Base-by-base conservation (phyloP, 2,888 invertebrate genomes). In the Polydrusus tereticollis region DNA sequence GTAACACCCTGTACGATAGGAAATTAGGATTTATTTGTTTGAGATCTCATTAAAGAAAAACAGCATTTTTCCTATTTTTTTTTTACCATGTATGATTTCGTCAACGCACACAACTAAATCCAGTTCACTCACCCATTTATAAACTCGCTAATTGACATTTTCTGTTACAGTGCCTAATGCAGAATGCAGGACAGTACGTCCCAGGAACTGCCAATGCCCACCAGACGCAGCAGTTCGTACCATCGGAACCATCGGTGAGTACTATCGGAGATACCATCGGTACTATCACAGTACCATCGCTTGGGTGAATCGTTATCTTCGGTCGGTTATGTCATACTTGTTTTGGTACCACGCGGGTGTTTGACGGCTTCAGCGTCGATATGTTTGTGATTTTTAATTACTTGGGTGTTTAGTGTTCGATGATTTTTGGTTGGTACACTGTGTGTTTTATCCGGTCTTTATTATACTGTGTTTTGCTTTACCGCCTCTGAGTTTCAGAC, bases 181-280 rank as follows among this genome's bases (percentile, higher is more conserved):
- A 82, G 81, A 81, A 82, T 82, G 82, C 79, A 73, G 81, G 80
- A 77, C 81, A 81, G 75, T 82, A 79, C 77, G 81, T 81, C 77
- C 80, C 80, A 80, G 82, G 81, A 78, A 80, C 80, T 80, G 80
- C 80, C 74, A 80, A 82, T 78, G 81, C 82, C 77, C 83, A 80
- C 77, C 82, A 77, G 80, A 79, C 75, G 78, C 80, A 79, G 78
- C 81, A 78, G 74, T 78, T 77, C 73, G 77, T 79, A 69, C 77
- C 77, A 64, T 72, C 80, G 55, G 78, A 79, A 70, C 76, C 77
- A 58, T 78, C 80, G 78, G 81, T 81, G 68, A 79, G 80, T 78
- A 74, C 52, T 55, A 41, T 62, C 60, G 12, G 21, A 33, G 20
- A 7, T 29, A 41, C 65, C 23, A 8, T 62, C 23, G 26, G 26